Base-by-base conservation (phyloP, 2,888 invertebrate genomes). In the Torymus auratus region DNA sequence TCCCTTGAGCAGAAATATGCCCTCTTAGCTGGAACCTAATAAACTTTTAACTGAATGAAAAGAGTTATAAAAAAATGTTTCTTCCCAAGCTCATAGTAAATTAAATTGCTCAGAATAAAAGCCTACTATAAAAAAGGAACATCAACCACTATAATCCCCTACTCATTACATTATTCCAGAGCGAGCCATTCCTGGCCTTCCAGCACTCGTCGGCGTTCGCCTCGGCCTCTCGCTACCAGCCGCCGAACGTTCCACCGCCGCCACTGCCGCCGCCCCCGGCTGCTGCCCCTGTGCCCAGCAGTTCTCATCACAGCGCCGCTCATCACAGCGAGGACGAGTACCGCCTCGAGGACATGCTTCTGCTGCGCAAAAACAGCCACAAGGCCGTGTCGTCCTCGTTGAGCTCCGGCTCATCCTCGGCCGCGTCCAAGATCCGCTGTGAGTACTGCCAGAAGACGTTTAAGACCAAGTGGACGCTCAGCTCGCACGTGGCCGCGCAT, bases 401-500 rank as follows among this genome's bases (percentile, higher is more conserved):
- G 1, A 70, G 80, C 0, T 70, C 82, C 0, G 78, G 74, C 3
- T 62, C 53, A 4, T 65, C 73, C 11, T 60, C 23, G 15, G n/a
- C 68, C n/a, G 72, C 17, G 23, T 64, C 75, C 0, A 84, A 82
- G 41, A 84, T 90, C 61, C 87, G 89, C 3, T 91, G 91, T 81
- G 88, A 89, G 56, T 90, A 91, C 41, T 91, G 91, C 71, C 89
- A 88, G 50, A 91, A 90, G 67, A 90, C 90, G 0, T 91, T 91
- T 79, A 91, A 91, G 78, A 89, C 90, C 1, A 90, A 91, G 75
- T 91, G 91, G 91, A 91, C 91, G 0, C 80, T 91, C 15, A 90
- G 88, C 78, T 90, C 89, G 1, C 91, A 91, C 74, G 89, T 91
- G 0, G 89, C 91, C 0, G 90, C 90, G 0, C 91, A 91, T 82